phyloP scores from a whole-genome alignment of 2,888 invertebrate species.

The Stenurella melanura region DNA sequence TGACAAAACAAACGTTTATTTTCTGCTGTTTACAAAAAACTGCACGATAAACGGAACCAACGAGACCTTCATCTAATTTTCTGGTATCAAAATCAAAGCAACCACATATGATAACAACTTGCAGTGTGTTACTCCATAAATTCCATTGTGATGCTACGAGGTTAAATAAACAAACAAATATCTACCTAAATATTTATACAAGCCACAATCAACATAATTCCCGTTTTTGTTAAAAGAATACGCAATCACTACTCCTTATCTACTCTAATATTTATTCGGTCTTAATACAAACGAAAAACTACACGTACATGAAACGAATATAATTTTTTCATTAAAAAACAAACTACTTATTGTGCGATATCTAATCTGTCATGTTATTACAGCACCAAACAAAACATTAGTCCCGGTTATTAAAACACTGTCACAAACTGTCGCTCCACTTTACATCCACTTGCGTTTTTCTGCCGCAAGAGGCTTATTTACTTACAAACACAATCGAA shows the following conservation, averaged over 20 bases:
- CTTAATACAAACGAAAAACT: not conserved
- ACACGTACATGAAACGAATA: not conserved
- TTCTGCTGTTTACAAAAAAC: too few species aligned
- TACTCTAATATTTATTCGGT: not conserved
- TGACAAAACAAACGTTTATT: too few species aligned
- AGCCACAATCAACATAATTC: constrained; percentile 8
- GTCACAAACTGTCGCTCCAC: constrained; percentile 10
- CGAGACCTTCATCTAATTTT: not conserved
- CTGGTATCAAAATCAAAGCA: not conserved
- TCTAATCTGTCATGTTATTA: not conserved
- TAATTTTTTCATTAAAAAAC: not conserved
- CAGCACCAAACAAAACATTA: not conserved
- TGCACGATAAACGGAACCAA: too few species aligned
- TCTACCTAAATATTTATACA: constrained; percentile 15
- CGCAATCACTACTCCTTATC: constrained; percentile 20
- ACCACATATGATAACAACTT: not conserved
- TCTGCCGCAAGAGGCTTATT: not conserved
- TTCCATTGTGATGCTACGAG: not conserved
- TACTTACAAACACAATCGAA: constrained; percentile 52
- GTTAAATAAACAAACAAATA: constrained; percentile 3
- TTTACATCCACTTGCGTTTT: not conserved
- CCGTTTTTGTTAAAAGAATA: constrained; percentile 1
- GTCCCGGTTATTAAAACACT: not conserved
- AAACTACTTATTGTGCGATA: not conserved
- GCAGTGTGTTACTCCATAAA: not conserved